These are phyloP conservation scores for Amphiura filiformis DNA, from an alignment of 35 echinoderm and acorn worm genomes.

Conservation along the genomic window DNA sequence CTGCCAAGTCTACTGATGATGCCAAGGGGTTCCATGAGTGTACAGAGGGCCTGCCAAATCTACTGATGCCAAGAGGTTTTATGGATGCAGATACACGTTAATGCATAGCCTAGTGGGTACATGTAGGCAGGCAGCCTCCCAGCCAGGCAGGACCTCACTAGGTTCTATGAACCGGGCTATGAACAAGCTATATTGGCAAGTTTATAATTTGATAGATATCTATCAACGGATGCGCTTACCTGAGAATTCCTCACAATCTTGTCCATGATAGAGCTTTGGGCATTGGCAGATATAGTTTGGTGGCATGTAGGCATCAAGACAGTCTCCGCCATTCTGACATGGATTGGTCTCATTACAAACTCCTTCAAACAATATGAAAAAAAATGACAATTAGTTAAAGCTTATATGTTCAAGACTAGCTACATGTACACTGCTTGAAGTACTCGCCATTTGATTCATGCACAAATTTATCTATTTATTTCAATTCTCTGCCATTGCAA, in stretches of 20 bases:
- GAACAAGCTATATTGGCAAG: not conserved
- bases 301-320: conserved; percentile 16
- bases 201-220: too few relatives aligned
- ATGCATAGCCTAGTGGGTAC: not conserved
- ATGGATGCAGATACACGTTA: not conserved
- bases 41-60: too few relatives aligned
- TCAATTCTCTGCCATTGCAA: too few relatives aligned
- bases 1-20: too few relatives aligned
- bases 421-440: too few relatives aligned
- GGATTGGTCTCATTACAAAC: not conserved
- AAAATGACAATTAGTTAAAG: too few relatives aligned
- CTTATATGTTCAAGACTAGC: too few relatives aligned
- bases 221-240: too few relatives aligned
- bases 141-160: not conserved
- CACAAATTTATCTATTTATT: too few relatives aligned
- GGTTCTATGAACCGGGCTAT: not conserved
- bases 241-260: not conserved
- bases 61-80: not conserved
- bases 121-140: not conserved
- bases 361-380: not conserved
- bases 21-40: too few relatives aligned
- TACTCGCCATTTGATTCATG: too few relatives aligned
- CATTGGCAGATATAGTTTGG: conserved; percentile 16
- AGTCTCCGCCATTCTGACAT: conserved; percentile 13
- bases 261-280: not conserved